Conservation (phyloP, 2,888 invertebrate genomes). For the Synergus gifuensis region DNA sequence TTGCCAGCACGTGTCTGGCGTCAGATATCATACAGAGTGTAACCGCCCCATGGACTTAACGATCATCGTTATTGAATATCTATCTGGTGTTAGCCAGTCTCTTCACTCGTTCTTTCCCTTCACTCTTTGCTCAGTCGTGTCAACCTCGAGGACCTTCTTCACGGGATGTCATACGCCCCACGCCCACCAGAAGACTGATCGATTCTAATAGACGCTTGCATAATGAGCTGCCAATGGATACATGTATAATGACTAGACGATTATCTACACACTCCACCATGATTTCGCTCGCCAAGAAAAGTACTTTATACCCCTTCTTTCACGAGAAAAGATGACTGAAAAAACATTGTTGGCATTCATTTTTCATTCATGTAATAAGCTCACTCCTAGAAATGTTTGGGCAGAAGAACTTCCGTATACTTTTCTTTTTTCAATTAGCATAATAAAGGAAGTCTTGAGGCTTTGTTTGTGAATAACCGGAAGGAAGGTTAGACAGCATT, state of each 20-base stretch:
- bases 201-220: conserved; percentile 70
- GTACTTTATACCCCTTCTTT: background rate
- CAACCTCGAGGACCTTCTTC: conserved; percentile 65
- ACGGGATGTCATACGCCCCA: conserved; percentile 60
- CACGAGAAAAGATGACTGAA: background rate
- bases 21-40: conserved; percentile 70
- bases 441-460: background rate
- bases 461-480: background rate
- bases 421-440: background rate
- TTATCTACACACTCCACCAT: conserved; percentile 8
- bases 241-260: conserved; percentile 9
- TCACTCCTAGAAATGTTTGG: too few species aligned
- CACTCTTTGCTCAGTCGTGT: conserved; percentile 62
- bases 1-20: conserved; percentile 73
- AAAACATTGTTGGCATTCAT: background rate
- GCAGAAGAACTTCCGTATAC: background rate
- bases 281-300: background rate
- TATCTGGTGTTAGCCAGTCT: conserved; percentile 53
- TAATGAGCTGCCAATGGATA: conserved; percentile 62
- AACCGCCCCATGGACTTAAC: conserved; percentile 65
- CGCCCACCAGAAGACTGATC: conserved; percentile 73
- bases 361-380: too few species aligned
- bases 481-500: conserved; percentile 18
- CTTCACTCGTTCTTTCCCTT: conserved; percentile 58
- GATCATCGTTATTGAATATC: conserved; percentile 75